Evolutionary conservation across 1,140 invertebrate genomes (phyloP).

Genomic region (Musca domestica): DNA sequence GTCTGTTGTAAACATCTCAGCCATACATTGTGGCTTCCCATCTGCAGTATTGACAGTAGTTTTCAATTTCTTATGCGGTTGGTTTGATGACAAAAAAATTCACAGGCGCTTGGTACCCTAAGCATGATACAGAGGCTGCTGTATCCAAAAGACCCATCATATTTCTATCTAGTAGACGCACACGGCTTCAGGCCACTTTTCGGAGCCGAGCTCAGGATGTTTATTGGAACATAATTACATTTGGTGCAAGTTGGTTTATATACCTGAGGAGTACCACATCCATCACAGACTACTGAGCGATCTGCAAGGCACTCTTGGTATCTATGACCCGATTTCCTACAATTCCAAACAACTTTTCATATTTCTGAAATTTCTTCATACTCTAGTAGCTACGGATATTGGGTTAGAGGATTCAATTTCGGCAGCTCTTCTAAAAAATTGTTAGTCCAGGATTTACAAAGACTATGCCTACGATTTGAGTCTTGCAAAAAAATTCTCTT

Average conservation of each 20-base stretch:
- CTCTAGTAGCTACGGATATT: no score
- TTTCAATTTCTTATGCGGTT: not conserved
- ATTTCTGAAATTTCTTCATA: not conserved
- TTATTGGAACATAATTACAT: not conserved
- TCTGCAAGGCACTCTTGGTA: no score
- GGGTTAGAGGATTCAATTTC: not conserved
- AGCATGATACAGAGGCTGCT: slow-evolving; percentile 25
- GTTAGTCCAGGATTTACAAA: slow-evolving; percentile 1
- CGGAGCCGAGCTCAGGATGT: not conserved
- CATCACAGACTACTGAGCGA: slow-evolving; percentile 4
- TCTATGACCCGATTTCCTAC: no score
- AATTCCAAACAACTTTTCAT: no score
- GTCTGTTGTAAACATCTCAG: not conserved
- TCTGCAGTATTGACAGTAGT: slow-evolving; percentile 17
- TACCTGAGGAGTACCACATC: not conserved
- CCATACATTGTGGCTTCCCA: slow-evolving; percentile 12
- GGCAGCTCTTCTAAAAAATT: no score
- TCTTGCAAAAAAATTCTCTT: not conserved
- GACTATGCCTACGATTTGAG: not conserved
- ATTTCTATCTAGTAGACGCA: slow-evolving; percentile 3
- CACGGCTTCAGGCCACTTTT: not conserved
- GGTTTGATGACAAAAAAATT: not conserved
- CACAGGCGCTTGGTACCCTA: not conserved
- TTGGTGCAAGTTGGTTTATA: slow-evolving; percentile 13
- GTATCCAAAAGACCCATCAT: no score